These are phyloP conservation scores for Galendromus occidentalis DNA, from an alignment of 1,140 invertebrate genomes.

Conservation along the genomic window DNA sequence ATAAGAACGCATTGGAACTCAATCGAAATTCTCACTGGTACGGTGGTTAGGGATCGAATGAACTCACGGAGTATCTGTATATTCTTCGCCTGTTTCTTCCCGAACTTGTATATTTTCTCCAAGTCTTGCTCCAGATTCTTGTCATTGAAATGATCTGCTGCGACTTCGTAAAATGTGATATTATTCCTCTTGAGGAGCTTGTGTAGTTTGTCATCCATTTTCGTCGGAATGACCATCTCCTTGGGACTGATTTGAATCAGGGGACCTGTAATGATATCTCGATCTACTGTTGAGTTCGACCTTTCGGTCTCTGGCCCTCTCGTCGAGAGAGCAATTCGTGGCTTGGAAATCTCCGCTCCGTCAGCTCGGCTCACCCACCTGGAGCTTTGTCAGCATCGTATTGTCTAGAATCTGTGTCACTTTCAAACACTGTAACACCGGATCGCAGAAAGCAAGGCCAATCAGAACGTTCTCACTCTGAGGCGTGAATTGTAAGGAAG, in stretches of 20 bases:
- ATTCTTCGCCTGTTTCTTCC: conserved; percentile 50
- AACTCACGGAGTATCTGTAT: conserved; percentile 40
- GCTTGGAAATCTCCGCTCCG: no score
- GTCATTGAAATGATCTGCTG: conserved; percentile 43
- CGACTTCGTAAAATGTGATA: conserved; percentile 51
- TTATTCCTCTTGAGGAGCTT: conserved; percentile 45
- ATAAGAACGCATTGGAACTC: no score
- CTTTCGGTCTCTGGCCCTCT: no score
- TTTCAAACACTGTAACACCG: conserved; percentile 45
- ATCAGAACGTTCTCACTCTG: conserved; percentile 38
- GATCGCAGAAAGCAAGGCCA: conserved; percentile 53
- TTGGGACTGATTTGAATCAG: conserved; percentile 71
- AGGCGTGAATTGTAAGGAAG: conserved; percentile 49
- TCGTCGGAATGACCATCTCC: conserved; percentile 38
- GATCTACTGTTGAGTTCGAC: no score
- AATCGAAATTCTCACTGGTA: no score
- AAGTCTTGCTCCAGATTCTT: conserved; percentile 61
- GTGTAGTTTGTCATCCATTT: conserved; percentile 23
- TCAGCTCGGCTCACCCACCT: conserved; percentile 12
- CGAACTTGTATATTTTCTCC: conserved; percentile 52
- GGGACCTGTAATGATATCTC: no score
- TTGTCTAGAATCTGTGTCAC: conserved; percentile 71
- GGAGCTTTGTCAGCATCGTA: conserved; percentile 29
- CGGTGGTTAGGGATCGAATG: no score
- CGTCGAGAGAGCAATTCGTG: no score